These are phyloP conservation scores for Aplysina aerophoba DNA, from an alignment of 37 sponge, comb jelly and placozoan genomes.

Conservation along the genomic window DNA sequence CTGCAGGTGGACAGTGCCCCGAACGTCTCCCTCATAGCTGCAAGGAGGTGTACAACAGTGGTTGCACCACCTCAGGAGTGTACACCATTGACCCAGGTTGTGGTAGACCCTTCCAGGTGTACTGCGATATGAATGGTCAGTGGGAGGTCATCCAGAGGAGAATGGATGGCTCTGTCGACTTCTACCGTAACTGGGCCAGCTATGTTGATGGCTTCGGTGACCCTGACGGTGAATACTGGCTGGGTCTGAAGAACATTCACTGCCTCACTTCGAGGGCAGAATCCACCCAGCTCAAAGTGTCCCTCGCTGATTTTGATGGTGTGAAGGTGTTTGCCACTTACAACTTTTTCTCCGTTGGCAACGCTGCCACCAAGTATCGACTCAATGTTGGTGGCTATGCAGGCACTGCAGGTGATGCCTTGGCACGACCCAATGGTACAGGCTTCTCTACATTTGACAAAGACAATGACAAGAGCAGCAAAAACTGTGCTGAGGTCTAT, in stretches of 20 bases:
- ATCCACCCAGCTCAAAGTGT: background rate
- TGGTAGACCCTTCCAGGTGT: constrained; percentile 21
- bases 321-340: background rate
- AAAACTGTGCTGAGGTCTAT: background rate
- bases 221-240: constrained; percentile 24
- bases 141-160: constrained; percentile 23
- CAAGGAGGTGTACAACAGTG: background rate
- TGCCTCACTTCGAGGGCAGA: background rate
- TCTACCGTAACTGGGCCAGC: constrained; percentile 15
- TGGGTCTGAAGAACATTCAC: constrained; percentile 6
- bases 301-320: background rate
- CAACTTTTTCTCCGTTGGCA: background rate
- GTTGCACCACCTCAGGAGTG: background rate
- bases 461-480: background rate
- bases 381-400: background rate
- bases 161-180: constrained; percentile 18
- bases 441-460: background rate
- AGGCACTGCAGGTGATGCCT: background rate
- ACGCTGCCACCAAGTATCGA: background rate
- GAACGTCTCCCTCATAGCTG: background rate
- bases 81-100: constrained; percentile 30
- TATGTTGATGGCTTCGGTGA: constrained; percentile 28
- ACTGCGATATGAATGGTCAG: constrained; percentile 24
- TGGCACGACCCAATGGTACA: background rate
- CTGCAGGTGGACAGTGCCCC: too few species aligned